phyloP scores from a whole-genome alignment of 2,888 invertebrate species.

The Linnaemya vulpina region DNA sequence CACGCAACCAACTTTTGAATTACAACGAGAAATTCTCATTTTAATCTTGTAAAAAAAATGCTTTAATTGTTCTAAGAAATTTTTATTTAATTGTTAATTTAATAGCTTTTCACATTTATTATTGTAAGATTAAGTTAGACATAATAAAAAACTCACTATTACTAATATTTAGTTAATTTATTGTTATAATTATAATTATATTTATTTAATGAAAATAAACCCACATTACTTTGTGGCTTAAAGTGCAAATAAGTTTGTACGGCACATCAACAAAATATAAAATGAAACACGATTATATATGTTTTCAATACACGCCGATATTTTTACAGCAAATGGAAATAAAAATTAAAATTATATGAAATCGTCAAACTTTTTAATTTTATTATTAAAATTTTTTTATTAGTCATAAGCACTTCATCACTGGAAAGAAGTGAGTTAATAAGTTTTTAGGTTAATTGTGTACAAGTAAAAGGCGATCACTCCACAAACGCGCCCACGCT shows the following conservation, averaged over 20 bases:
- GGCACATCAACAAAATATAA: not conserved
- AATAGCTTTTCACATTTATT: not conserved
- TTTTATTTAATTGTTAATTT: not conserved
- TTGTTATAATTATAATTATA: not conserved
- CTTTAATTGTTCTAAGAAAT: not conserved
- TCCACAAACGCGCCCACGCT: too few species aligned
- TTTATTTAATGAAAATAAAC: not conserved
- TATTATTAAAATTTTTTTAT: too few species aligned
- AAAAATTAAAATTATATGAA: not conserved
- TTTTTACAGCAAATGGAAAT: not conserved
- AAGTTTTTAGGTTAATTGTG: too few species aligned
- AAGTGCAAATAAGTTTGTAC: not conserved
- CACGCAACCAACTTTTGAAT: not conserved
- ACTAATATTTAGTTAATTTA: slow-evolving; percentile 8
- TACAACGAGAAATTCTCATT: not conserved
- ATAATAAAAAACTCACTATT: not conserved
- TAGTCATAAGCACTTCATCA: too few species aligned
- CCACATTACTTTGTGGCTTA: not conserved
- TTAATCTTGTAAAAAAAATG: not conserved
- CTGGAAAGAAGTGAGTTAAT: too few species aligned
- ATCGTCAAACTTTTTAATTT: too few species aligned
- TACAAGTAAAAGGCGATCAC: too few species aligned
- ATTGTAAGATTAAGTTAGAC: not conserved
- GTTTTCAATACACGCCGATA: not conserved
- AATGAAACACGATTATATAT: not conserved